A percentile compares a stretch with the other conserved stretches of the same genome.
Conservation (phyloP, 2,113 vertebrate species). For the Cyrtonyx montezumae region DNA sequence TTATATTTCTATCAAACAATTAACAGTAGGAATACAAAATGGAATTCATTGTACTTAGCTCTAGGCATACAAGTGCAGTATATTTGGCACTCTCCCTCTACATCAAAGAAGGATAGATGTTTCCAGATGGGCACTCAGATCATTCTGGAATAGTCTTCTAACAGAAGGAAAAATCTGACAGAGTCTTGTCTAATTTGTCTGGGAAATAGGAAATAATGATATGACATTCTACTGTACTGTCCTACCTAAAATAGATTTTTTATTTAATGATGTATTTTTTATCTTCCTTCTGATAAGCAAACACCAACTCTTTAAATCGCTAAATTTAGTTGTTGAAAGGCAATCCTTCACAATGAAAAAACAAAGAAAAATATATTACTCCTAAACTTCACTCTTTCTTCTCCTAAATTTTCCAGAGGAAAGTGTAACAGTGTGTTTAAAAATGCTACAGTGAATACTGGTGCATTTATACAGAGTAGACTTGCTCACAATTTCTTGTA, state of each 20-base stretch:
- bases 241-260: background rate
- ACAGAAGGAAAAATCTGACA: background rate
- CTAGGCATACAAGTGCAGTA: background rate
- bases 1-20: constrained; percentile 41
- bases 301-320: background rate
- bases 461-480: background rate
- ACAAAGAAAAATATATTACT: background rate
- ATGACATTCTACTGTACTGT: constrained; percentile 34
- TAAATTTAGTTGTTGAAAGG: background rate
- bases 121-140: background rate
- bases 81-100: background rate
- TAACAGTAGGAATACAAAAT: constrained; percentile 1
- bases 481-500: background rate
- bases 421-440: background rate
- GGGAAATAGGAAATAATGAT: constrained; percentile 18
- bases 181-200: background rate
- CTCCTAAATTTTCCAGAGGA: background rate
- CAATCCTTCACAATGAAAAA: background rate
- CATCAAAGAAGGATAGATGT: background rate
- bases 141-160: background rate
- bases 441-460: background rate
- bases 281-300: background rate
- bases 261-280: background rate
- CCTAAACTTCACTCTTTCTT: background rate
- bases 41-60: background rate